Conservation (phyloP, 2,888 invertebrate species). For the Petrolisthes cinctipes region DNA sequence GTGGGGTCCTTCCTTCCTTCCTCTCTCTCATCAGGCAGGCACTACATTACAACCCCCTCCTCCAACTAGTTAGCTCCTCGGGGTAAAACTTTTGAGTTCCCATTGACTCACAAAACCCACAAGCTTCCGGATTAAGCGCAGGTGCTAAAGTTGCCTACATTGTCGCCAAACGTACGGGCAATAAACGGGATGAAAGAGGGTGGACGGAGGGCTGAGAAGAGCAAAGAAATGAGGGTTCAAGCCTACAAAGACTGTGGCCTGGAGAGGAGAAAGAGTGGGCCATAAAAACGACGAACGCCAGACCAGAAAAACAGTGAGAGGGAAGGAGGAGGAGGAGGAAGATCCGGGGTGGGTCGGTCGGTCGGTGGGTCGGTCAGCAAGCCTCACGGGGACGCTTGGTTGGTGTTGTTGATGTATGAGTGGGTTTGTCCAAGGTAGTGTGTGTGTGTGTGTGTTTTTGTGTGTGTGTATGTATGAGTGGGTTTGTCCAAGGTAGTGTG, state of each 20-base stretch:
- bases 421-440: neutral
- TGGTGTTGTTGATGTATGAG: too few relatives aligned
- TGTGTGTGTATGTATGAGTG: too few relatives aligned
- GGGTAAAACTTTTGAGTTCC: conserved; percentile 30
- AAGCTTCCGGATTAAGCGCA: conserved; percentile 59
- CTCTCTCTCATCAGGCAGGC: neutral
- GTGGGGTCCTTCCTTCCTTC: neutral
- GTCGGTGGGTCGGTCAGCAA: too few relatives aligned
- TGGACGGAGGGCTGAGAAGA: conserved; percentile 23
- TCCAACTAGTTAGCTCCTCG: conserved; percentile 19
- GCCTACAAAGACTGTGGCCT: conserved; percentile 43
- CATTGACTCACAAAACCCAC: conserved; percentile 43
- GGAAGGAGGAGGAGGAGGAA: neutral
- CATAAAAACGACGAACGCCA: conserved; percentile 47
- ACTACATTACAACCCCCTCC: conserved; percentile 40
- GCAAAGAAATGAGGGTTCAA: conserved; percentile 29
- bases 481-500: too few relatives aligned
- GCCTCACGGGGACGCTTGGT: too few relatives aligned
- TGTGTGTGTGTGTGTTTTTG: neutral
- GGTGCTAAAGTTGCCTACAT: conserved; percentile 53
- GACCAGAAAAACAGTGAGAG: conserved; percentile 18
- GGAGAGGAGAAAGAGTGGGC: conserved; percentile 34
- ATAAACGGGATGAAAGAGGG: conserved; percentile 48
- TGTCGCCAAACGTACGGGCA: conserved; percentile 54
- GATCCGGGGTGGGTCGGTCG: too few relatives aligned